Percentiles rank a stretch among this genome's conserved stretches.
Evolutionary conservation across 2,797 vertebrate species (phyloP).

Genomic region (Cyprinella venusta): DNA sequence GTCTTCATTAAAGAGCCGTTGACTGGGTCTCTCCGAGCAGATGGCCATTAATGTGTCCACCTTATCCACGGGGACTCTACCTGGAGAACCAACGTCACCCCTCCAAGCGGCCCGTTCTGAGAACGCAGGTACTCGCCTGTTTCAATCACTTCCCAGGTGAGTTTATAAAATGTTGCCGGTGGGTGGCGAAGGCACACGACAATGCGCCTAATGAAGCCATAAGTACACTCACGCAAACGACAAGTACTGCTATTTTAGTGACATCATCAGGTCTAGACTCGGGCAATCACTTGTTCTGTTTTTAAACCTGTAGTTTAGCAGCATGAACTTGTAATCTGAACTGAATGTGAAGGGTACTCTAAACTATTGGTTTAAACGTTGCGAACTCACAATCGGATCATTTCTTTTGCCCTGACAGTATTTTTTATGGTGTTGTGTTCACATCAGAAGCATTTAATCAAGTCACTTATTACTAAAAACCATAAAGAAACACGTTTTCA

Average conservation of each 20-base stretch:
- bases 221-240: background rate
- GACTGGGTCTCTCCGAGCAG: constrained; percentile 87
- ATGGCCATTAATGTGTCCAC: constrained; percentile 88
- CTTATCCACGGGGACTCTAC: constrained; percentile 81
- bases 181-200: background rate
- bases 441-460: background rate
- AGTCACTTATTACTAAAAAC: background rate
- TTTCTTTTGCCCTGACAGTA: background rate
- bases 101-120: constrained; percentile 54
- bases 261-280: background rate
- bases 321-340: background rate
- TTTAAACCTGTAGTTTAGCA: background rate
- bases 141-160: constrained; percentile 24
- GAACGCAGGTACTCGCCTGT: constrained; percentile 37
- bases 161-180: background rate
- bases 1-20: constrained; percentile 95
- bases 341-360: background rate
- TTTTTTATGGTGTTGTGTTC: background rate
- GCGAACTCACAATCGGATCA: background rate
- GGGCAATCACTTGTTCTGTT: background rate
- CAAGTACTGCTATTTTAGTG: background rate
- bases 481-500: background rate
- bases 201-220: constrained; percentile 3
- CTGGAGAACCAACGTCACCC: constrained; percentile 81
- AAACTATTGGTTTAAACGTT: no score